phyloP scores from a whole-genome alignment of 2,888 invertebrate species.

The Dynastes grantii region DNA sequence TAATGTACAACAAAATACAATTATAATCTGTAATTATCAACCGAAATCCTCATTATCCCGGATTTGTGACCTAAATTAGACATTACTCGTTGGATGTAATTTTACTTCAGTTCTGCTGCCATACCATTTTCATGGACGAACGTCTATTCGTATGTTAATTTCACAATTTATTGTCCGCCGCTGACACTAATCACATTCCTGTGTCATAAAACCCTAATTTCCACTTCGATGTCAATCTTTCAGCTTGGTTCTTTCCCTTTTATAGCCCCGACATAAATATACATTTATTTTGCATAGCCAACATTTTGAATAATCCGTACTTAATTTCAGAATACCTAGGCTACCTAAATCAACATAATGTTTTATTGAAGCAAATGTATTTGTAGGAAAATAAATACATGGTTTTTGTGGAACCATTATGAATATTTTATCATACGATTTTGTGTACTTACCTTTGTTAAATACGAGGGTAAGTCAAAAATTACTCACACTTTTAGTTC shows the following conservation, averaged over 20 bases:
- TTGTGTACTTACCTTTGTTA: too few species aligned
- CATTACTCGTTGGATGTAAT: constrained; percentile 5
- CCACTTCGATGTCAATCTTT: neutral
- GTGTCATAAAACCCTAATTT: constrained; percentile 24
- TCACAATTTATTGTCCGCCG: constrained; percentile 19
- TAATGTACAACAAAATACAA: neutral
- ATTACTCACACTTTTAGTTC: too few species aligned
- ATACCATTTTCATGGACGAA: constrained; percentile 14
- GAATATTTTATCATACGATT: too few species aligned
- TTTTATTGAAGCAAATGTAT: too few species aligned
- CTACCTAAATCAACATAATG: too few species aligned
- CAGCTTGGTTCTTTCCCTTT: neutral
- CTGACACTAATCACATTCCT: constrained; percentile 30
- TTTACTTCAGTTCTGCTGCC: neutral
- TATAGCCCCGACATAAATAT: neutral
- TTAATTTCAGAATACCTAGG: too few species aligned
- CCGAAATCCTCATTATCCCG: neutral
- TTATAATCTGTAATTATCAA: neutral
- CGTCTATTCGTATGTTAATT: constrained; percentile 29
- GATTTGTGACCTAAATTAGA: neutral
- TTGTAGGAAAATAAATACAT: too few species aligned
- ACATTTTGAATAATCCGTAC: too few species aligned
- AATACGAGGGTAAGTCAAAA: too few species aligned
- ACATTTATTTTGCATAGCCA: neutral
- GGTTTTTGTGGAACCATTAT: too few species aligned